Evolutionary conservation across 1,140 invertebrate genomes (phyloP).

Genomic region (Mycetomoellerius zeteki): DNA sequence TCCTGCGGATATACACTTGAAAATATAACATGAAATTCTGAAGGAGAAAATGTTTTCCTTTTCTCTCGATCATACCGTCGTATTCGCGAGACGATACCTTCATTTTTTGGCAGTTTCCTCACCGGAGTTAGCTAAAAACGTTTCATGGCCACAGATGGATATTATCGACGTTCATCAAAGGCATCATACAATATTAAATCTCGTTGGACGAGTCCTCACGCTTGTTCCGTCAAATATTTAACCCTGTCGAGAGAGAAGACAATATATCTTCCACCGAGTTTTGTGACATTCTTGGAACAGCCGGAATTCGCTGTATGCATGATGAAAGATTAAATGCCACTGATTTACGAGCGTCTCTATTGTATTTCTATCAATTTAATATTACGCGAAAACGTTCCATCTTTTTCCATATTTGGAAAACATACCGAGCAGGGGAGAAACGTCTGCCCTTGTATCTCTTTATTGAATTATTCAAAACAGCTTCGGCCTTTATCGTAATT

Average conservation of each 20-base stretch:
- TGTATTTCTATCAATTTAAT: slow-evolving; percentile 59
- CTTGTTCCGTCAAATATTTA: slow-evolving; percentile 60
- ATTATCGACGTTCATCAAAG: slow-evolving; percentile 56
- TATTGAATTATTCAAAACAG: slow-evolving; percentile 56
- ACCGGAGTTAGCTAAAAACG: slow-evolving; percentile 23
- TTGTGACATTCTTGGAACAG: slow-evolving; percentile 54
- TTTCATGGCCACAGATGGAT: slow-evolving; percentile 31
- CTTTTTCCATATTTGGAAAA: slow-evolving; percentile 28
- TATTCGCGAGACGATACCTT: background rate
- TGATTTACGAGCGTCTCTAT: slow-evolving; percentile 44
- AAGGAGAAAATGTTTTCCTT: background rate
- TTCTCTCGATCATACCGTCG: background rate
- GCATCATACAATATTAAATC: slow-evolving; percentile 50
- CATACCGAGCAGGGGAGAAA: background rate
- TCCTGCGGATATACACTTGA: background rate
- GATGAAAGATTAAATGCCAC: slow-evolving; percentile 52
- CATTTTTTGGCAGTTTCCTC: background rate
- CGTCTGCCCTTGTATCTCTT: slow-evolving; percentile 34
- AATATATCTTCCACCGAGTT: background rate
- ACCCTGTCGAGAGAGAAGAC: background rate
- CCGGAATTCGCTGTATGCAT: slow-evolving; percentile 9
- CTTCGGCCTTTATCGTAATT: slow-evolving; percentile 62
- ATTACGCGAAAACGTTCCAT: slow-evolving; percentile 38
- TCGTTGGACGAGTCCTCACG: slow-evolving; percentile 36
- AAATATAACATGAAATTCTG: too few species aligned